Conservation (phyloP, 2,113 vertebrate genomes). For the Mormoops blainvillei region DNA sequence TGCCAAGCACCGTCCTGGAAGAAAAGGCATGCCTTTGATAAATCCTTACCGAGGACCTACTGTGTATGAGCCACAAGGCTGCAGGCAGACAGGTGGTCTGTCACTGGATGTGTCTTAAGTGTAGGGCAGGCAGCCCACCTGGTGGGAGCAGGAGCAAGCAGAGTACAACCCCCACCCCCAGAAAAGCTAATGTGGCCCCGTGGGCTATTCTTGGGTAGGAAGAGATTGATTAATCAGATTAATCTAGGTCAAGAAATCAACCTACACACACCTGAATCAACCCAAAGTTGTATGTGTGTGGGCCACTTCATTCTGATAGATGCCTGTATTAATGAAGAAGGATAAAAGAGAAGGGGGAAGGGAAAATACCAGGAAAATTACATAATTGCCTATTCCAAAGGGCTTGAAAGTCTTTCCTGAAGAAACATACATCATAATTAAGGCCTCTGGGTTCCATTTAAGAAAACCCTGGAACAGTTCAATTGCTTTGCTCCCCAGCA, state of each 20-base stretch:
- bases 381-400: constrained; percentile 49
- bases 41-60: neutral
- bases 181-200: neutral
- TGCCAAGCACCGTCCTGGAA: neutral
- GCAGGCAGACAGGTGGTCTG: neutral
- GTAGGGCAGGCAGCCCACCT: neutral
- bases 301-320: constrained; percentile 25
- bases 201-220: neutral
- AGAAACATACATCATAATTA: constrained; percentile 61
- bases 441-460: constrained; percentile 42
- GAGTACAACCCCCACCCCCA: neutral
- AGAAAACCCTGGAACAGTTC: constrained; percentile 51
- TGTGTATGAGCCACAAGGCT: neutral
- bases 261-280: neutral
- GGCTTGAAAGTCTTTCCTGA: constrained; percentile 46
- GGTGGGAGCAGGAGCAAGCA: neutral
- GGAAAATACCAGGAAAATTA: constrained; percentile 45
- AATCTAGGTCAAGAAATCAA: neutral
- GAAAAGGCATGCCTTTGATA: neutral
- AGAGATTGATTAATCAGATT: constrained; percentile 13
- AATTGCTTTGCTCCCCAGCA: neutral
- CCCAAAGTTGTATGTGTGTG: neutral
- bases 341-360: neutral
- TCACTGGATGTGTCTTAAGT: neutral
- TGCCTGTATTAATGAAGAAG: constrained; percentile 30